Base-by-base conservation (phyloP, 2,113 vertebrate genomes). In the Struthidea cinerea region DNA sequence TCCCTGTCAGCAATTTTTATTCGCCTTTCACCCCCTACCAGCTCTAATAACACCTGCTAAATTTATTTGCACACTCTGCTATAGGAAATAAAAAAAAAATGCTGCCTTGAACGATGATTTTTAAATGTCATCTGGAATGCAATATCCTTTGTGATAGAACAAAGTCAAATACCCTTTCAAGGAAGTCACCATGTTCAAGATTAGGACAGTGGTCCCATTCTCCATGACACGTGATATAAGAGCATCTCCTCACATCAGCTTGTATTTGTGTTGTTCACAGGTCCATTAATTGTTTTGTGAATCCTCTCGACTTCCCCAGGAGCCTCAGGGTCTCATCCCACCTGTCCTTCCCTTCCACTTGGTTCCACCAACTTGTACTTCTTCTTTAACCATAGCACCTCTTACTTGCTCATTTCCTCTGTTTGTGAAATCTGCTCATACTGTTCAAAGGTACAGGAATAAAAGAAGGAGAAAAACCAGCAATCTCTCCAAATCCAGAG, bases 31-130 rank as follows among this genome's bases (percentile, higher is more conserved):
- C 74, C 64, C 77, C 90, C 82, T 89, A 90, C 42, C 39, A 88
- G 64, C 63, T 80, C 92, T 94, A 94, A 74, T 88, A 94, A 84
- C 82, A 93, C 79, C 85, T 96, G 84, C 78, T 91, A 91, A 87
- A 95, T 87, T 87, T 96, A 91, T 85, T 87, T 93, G 59, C 84
- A 77, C 0, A 1, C 27, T 96, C 27, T 77, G 47, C 42, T 70
- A 50, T 22, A 59, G 33, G 32, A 94, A 93, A 92, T 63, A 35
- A 11, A 52, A 63, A 37, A 90, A 90, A 93, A 87, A 60, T 14
- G 5, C 27, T 87, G 46, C 8, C 67, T 87, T 47, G 42, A 96
- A 85, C 93, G 23, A 64, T 35, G 30, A 14, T 69, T 93, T 87
- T 87, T 15, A 94, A 89, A 94, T 94, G 50, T 76, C 37, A 79